These are phyloP conservation scores for Megaceryle alcyon DNA, from an alignment of 2,797 vertebrate genomes.

Conservation along the genomic window DNA sequence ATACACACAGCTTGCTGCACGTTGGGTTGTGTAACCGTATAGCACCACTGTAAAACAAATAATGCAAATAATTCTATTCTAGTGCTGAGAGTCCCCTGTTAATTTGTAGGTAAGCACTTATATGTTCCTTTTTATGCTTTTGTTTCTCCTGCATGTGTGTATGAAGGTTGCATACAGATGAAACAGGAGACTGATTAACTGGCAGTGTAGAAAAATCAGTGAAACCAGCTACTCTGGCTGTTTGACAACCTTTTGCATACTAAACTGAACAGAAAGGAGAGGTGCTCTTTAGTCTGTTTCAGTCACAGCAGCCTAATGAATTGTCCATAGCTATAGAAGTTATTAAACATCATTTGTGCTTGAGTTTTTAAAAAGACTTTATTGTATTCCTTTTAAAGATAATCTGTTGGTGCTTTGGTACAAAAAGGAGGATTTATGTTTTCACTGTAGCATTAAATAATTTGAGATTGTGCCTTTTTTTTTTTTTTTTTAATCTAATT, in stretches of 20 bases:
- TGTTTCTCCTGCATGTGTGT: neutral
- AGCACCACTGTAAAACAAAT: neutral
- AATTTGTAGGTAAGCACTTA: neutral
- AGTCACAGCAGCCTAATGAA: slow-evolving; percentile 6
- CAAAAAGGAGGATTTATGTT: slow-evolving; percentile 55
- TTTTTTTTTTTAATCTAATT: neutral
- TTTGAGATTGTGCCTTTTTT: slow-evolving; percentile 16
- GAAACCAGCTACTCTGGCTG: slow-evolving; percentile 25
- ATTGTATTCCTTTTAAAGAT: neutral
- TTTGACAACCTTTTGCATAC: slow-evolving; percentile 34
- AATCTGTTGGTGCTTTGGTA: neutral
- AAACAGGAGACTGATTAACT: slow-evolving; percentile 32
- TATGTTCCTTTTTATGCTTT: neutral
- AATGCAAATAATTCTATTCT: neutral
- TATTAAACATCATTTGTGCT: slow-evolving; percentile 5
- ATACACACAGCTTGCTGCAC: neutral
- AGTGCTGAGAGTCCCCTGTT: neutral
- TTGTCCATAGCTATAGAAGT: neutral
- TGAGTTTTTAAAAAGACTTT: neutral
- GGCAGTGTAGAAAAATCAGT: slow-evolving; percentile 15
- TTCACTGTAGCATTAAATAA: slow-evolving; percentile 38
- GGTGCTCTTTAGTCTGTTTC: neutral
- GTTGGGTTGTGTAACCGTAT: neutral
- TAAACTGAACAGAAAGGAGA: slow-evolving; percentile 20
- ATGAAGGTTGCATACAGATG: slow-evolving; percentile 40